Evolutionary conservation across 1,140 invertebrate genomes (phyloP), one percentile per base, ranked within the genome.

Genomic region (Cyclina sinensis): DNA sequence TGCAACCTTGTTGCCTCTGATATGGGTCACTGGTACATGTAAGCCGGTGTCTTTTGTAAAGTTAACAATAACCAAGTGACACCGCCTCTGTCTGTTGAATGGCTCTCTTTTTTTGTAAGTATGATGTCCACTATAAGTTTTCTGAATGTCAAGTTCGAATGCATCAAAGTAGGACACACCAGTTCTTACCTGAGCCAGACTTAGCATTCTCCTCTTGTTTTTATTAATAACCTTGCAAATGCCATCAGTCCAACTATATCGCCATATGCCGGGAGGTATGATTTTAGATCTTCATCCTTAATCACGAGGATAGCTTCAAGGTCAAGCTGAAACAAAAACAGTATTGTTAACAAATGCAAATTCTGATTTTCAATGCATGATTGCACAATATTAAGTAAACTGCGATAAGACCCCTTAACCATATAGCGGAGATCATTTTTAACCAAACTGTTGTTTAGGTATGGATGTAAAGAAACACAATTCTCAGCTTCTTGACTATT

Each of bases 151-250:
- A 65, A 65, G 59, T 65, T 65, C 59, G 59, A 65, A 65, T 9
- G 59, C 59, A 65, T 65, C 59, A 65, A 65, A 65, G 59, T 65
- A 65, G 59, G 59, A 65, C 59, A 65, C 59, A 65, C 59, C 59
- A 65, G 9, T 65, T 11, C 59, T 65, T 65, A 65, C 59, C 59
- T 11, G 59, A 65, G 59, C 59, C 59, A 11, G 59, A 65, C 59
- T 65, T 65, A 65, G 59, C 59, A 65, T 65, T 65, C 9, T 65
- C 59, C 59, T 65, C 59, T 65, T n/a, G 59, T 11, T 65, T 65
- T 65, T 65, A n/a, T 65, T 65, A 65, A 65, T 65, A 65, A 9
- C 70, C 70, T 74, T 12, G 70, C 70, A 74, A 74, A 74, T 74
- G 70, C 70, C 70, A 74, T 35, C 37, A 74, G 37, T 74, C 12